A percentile compares a stretch with the other conserved stretches of the same genome.
Conservation (phyloP, 2,113 vertebrate species). For the Chloroceryle aenea region DNA sequence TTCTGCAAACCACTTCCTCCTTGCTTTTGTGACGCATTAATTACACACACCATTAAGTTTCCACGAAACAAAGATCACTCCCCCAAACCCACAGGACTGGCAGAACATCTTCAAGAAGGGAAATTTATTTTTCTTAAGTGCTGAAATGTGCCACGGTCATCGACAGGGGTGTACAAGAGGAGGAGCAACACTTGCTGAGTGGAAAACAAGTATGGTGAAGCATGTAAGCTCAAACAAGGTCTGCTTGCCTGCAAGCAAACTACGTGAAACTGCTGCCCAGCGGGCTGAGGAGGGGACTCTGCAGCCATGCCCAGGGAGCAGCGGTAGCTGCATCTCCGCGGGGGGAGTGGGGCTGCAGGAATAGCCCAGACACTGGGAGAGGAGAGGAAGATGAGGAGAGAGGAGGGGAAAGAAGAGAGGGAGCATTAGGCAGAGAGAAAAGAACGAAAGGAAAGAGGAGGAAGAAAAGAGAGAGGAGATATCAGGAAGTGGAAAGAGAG, state of each 20-base stretch:
- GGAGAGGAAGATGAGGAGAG: no score
- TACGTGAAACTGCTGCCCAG: background rate
- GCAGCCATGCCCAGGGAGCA: background rate
- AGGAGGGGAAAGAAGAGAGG: background rate
- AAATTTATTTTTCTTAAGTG: accelerated
- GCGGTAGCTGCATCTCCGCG: no score
- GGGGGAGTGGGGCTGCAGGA: background rate
- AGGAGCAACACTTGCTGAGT: accelerated
- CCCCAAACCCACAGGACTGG: background rate
- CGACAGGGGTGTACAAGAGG: accelerated
- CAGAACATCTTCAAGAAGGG: background rate
- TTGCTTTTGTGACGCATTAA: accelerated
- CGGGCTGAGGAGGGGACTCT: background rate
- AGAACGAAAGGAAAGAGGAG: no score
- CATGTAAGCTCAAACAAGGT: accelerated
- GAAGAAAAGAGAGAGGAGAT: no score
- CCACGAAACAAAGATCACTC: background rate
- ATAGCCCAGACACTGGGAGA: background rate
- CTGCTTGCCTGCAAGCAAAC: no score
- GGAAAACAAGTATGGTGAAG: accelerated
- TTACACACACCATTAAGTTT: accelerated
- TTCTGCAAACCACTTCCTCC: background rate
- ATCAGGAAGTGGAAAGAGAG: no score
- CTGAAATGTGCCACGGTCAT: background rate
- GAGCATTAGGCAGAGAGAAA: background rate